Evolutionary conservation across 1,140 invertebrate genomes (phyloP), one percentile per base, ranked within the genome.

Genomic region (Globodera ellingtonae): DNA sequence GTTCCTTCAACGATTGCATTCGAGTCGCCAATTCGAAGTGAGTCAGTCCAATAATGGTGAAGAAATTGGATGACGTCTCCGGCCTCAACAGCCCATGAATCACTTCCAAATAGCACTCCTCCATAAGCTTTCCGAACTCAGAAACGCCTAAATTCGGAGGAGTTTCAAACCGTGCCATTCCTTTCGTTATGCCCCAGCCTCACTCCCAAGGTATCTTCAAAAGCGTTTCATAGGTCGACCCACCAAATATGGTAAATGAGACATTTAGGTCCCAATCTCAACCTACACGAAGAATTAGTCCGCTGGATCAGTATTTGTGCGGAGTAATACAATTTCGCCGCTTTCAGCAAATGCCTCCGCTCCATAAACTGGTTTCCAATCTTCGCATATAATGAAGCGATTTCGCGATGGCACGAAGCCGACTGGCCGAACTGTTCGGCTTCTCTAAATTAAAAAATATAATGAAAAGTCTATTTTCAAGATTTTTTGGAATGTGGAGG

Each of bases 401-500:
- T 79, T 77, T 79, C 75, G 9, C 66, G 56, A 77, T 79, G 74
- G 15, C 78, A 79, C 2, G 79, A 2, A 21, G 66, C 78, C 50
- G 56, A 48, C 62, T 79, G 78, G 47, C 48, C 78, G 59, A 72
- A 65, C 50, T 59, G 8, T 72, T 48, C 52, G 10, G 21, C 10
- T 44, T 79, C 66, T 44, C 67, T 69, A 62, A 47, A 67, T 76
- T 75, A 5, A 75, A 75, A 78, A 78, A 78, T 35, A 35, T 35
- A 35, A 35, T 24, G 0, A 24, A 24, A 35, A 35, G 35, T 2
- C 1, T 35, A 35, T 35, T 35, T 35, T 35, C 35, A 35, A 35
- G 35, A 2, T 3, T 35, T 35, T 35, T 35, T 35, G 35, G 35
- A 35, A 35, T 35, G 2, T 35, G 35, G 35, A 3, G 35, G 3